Percentiles rank a stretch among this genome's conserved stretches.
Evolutionary conservation across 1,140 invertebrate species (phyloP).

Genomic region (Augochlora pura): DNA sequence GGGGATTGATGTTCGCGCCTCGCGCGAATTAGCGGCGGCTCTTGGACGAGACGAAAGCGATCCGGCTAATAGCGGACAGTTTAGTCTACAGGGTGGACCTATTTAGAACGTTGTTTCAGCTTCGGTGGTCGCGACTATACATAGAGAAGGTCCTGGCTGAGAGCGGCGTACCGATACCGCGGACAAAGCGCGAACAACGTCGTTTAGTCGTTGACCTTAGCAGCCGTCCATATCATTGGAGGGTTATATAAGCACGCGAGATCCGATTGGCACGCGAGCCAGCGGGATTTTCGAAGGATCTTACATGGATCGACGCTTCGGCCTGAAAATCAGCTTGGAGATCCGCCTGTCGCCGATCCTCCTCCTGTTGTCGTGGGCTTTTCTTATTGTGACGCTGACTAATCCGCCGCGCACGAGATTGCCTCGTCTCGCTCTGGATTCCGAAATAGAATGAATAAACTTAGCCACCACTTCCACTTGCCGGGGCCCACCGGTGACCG

Average conservation of each 20-base stretch:
- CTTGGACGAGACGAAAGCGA: conserved; percentile 35
- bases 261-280: neutral
- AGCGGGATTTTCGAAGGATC: neutral
- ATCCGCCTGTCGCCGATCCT: conserved; percentile 43
- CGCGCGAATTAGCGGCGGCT: conserved; percentile 29
- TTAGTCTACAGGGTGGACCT: conserved; percentile 11
- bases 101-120: no score
- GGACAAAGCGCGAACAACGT: conserved; percentile 9
- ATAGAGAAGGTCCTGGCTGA: neutral
- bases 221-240: conserved; percentile 6
- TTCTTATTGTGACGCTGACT: conserved; percentile 63
- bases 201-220: conserved; percentile 17
- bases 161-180: neutral
- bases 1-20: conserved; percentile 1
- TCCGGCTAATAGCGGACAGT: conserved; percentile 36
- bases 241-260: conserved; percentile 28
- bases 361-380: conserved; percentile 44
- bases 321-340: conserved; percentile 44
- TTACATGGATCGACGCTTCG: conserved; percentile 56
- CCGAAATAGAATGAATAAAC: conserved; percentile 64
- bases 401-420: conserved; percentile 58
- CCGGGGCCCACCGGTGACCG: conserved; percentile 56
- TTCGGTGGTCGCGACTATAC: conserved; percentile 10
- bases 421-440: conserved; percentile 33
- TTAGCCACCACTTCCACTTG: conserved; percentile 64